These are phyloP conservation scores for Parelbella ahira DNA, from an alignment of 2,888 invertebrate genomes.

Conservation along the genomic window DNA sequence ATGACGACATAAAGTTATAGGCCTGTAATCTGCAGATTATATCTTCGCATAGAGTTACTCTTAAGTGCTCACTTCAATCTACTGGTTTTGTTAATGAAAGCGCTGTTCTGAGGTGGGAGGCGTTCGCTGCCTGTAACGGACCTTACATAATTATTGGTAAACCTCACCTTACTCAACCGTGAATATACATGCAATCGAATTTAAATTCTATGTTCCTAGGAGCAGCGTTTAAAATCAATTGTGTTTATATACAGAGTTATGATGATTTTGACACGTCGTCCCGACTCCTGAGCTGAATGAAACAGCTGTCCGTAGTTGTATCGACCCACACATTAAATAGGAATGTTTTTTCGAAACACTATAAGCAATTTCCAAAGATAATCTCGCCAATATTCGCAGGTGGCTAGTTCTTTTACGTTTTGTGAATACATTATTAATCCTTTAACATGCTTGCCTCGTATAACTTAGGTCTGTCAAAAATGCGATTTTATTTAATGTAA, in stretches of 20 bases:
- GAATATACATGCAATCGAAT: not conserved
- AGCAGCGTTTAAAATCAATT: constrained; percentile 19
- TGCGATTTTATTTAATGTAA: no score
- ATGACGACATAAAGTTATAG: no score
- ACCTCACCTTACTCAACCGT: constrained; percentile 30
- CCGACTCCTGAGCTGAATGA: constrained; percentile 42
- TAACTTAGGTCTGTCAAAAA: no score
- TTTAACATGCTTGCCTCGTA: no score
- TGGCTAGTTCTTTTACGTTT: no score
- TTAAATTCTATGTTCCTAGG: constrained; percentile 2
- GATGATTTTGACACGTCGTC: constrained; percentile 12
- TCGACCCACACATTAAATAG: constrained; percentile 36
- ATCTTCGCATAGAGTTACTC: constrained; percentile 15
- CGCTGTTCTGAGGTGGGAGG: constrained; percentile 42
- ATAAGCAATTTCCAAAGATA: constrained; percentile 12
- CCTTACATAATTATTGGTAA: constrained; percentile 62
- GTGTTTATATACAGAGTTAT: not conserved
- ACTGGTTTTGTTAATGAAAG: constrained; percentile 52
- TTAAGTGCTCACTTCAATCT: constrained; percentile 34
- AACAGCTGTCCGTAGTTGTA: constrained; percentile 43
- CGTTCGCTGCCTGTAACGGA: constrained; percentile 44
- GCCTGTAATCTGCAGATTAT: constrained; percentile 17
- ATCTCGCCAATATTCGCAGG: constrained; percentile 4
- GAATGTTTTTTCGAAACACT: constrained; percentile 19
- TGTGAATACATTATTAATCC: no score